phyloP scores from a whole-genome alignment of 2,113 vertebrate species.

The Dasyprocta punctata region DNA sequence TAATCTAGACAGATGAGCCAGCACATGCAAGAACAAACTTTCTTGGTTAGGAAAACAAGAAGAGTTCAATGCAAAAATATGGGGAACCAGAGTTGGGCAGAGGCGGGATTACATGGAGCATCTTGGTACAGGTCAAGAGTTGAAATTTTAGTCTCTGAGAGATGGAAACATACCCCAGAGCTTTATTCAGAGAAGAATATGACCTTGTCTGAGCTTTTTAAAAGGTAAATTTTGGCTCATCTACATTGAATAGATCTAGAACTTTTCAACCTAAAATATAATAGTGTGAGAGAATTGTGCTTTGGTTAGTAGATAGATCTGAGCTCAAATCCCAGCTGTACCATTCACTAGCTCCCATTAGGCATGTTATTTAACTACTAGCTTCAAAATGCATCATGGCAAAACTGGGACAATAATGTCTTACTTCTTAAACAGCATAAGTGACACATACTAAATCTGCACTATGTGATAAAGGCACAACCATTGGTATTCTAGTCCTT shows the following conservation, averaged over 20 bases:
- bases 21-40: background rate
- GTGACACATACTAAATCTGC: background rate
- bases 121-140: background rate
- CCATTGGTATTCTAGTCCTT: background rate
- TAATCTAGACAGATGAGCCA: background rate
- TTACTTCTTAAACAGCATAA: background rate
- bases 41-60: background rate
- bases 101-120: no score
- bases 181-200: background rate
- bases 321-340: slow-evolving; percentile 2
- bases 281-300: background rate
- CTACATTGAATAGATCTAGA: background rate
- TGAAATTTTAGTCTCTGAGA: background rate
- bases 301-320: background rate
- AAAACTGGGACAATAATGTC: background rate
- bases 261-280: background rate
- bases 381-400: background rate
- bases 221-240: background rate
- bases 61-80: background rate
- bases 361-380: background rate
- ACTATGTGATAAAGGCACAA: background rate
- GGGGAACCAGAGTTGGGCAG: background rate
- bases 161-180: background rate
- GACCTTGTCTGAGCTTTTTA: background rate
- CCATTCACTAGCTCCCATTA: background rate